These are phyloP conservation scores for Stigmatopora nigra DNA, from an alignment of 2,113 vertebrate species.

Conservation along the genomic window DNA sequence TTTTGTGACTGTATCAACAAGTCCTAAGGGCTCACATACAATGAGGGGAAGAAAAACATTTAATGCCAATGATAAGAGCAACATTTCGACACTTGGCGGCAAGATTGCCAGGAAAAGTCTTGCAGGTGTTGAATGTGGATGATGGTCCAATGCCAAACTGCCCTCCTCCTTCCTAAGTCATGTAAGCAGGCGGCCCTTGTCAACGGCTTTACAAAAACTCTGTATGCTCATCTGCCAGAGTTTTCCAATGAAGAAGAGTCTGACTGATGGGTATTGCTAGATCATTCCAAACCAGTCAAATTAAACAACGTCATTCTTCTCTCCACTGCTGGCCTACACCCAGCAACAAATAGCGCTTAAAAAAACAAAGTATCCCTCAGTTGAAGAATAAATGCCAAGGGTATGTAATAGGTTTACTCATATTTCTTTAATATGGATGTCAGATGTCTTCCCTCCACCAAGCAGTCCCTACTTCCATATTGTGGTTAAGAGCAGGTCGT, in stretches of 20 bases:
- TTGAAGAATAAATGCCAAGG: background rate
- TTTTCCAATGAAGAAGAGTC: background rate
- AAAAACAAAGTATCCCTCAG: constrained; percentile 4
- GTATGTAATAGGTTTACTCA: background rate
- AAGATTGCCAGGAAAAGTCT: constrained; percentile 14
- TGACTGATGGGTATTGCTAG: background rate
- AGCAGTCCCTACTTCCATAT: background rate
- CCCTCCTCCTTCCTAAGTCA: constrained; percentile 25
- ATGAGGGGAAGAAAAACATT: background rate
- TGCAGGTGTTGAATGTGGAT: constrained; percentile 38
- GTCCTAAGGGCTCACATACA: background rate
- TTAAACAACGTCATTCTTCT: constrained; percentile 6
- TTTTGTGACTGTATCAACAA: background rate
- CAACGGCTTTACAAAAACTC: background rate
- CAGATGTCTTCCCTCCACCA: constrained; percentile 1
- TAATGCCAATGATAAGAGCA: background rate
- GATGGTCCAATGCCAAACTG: constrained; percentile 17
- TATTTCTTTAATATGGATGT: constrained; percentile 2
- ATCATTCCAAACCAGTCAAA: constrained; percentile 1
- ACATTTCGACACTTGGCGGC: background rate
- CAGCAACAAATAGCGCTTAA: constrained; percentile 13
- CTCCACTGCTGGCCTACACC: constrained; percentile 18
- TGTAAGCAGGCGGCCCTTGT: constrained; percentile 30
- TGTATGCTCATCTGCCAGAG: background rate
- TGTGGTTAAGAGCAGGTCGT: constrained; percentile 1